These are phyloP conservation scores for Leucoraja ocellata DNA, from an alignment of 2,797 vertebrate genomes.

Conservation along the genomic window DNA sequence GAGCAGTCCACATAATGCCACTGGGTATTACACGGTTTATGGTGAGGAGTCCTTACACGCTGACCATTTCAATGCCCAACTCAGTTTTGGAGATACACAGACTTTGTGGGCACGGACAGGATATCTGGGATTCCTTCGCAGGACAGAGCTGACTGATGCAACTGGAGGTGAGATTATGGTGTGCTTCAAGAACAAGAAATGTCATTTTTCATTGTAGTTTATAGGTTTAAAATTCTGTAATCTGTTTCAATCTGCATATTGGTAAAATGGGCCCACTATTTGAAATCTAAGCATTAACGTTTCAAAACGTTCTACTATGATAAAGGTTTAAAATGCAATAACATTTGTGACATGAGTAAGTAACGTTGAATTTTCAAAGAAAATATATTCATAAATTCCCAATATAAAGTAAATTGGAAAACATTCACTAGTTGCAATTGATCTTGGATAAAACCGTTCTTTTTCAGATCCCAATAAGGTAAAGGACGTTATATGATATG, in stretches of 20 bases:
- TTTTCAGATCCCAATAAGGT: background rate
- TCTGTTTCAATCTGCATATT: background rate
- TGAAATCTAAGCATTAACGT: background rate
- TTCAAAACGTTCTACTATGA: background rate
- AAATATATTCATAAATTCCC: background rate
- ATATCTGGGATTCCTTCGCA: constrained; percentile 88
- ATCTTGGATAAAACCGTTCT: background rate
- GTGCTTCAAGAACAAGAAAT: background rate
- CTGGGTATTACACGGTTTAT: constrained; percentile 87
- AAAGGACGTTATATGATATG: background rate
- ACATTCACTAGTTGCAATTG: background rate
- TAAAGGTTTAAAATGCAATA: background rate
- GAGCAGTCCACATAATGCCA: constrained; percentile 88
- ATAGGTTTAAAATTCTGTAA: background rate
- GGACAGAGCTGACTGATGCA: constrained; percentile 89
- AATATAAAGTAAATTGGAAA: background rate
- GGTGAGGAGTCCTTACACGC: constrained; percentile 86
- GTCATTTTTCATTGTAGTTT: background rate
- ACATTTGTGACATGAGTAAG: background rate
- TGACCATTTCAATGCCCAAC: constrained; percentile 84
- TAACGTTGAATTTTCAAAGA: background rate
- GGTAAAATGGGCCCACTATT: background rate
- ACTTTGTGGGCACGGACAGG: constrained; percentile 87
- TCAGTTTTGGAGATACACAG: constrained; percentile 91
- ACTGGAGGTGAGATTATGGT: constrained; percentile 71